Conservation (phyloP, 2,888 invertebrate genomes). For the Drosophila kambysellisi region DNA sequence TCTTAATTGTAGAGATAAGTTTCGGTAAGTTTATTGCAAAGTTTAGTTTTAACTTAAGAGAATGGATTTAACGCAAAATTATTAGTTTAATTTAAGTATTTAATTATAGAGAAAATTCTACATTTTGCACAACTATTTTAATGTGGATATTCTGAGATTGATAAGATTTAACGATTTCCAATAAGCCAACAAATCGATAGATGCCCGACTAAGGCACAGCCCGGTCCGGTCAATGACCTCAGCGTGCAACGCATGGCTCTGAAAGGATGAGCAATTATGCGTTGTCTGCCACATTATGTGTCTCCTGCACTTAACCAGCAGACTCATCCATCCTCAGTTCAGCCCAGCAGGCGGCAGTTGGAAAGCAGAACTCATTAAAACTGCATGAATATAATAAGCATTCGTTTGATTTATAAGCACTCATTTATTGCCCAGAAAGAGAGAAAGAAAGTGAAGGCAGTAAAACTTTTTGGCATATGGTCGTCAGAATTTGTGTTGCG, state of each 20-base stretch:
- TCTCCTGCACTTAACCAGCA: conserved; percentile 9
- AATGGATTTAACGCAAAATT: not conserved
- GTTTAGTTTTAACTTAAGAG: conserved; percentile 13
- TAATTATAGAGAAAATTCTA: not conserved
- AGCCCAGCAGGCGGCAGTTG: conserved; percentile 38
- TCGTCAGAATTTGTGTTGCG: conserved; percentile 26
- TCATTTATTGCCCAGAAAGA: conserved; percentile 61
- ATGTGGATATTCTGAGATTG: not conserved
- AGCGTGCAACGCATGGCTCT: conserved; percentile 36
- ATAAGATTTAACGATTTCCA: not conserved
- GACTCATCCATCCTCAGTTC: conserved; percentile 2
- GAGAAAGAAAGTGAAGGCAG: conserved; percentile 6
- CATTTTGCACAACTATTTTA: not conserved
- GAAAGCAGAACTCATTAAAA: conserved; percentile 74
- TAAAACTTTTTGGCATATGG: conserved; percentile 68
- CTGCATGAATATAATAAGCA: conserved; percentile 79
- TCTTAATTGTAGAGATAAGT: not conserved
- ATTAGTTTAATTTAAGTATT: not conserved
- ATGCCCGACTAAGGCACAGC: not conserved
- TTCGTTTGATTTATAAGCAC: conserved; percentile 77
- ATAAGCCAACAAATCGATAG: not conserved
- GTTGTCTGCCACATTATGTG: conserved; percentile 57
- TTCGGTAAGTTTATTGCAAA: not conserved
- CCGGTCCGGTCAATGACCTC: conserved; percentile 59
- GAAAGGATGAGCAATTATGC: conserved; percentile 73